These are phyloP conservation scores for Danio choprae DNA, from an alignment of 2,797 vertebrate genomes.

Conservation along the genomic window DNA sequence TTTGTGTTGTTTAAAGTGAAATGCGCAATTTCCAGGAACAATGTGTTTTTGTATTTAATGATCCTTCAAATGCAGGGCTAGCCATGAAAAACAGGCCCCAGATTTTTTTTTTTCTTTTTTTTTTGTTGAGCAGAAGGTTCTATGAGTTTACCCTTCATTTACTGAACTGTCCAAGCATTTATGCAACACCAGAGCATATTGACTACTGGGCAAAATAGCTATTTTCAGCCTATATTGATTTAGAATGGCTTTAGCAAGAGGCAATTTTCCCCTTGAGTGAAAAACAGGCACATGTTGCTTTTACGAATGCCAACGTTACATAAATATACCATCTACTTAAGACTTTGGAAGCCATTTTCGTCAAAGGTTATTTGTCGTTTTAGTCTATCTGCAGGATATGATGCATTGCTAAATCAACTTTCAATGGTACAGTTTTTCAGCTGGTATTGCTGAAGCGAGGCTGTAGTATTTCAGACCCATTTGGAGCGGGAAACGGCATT, in stretches of 20 bases:
- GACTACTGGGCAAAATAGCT: constrained; percentile 49
- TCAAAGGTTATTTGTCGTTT: neutral
- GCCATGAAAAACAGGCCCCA: constrained; percentile 58
- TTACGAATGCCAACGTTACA: constrained; percentile 17
- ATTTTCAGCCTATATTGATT: constrained; percentile 58
- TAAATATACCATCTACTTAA: constrained; percentile 32
- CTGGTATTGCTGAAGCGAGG: neutral
- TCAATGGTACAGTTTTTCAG: constrained; percentile 28
- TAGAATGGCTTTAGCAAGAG: constrained; percentile 41
- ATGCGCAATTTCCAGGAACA: constrained; percentile 63
- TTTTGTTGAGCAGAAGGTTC: constrained; percentile 47
- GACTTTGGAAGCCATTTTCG: constrained; percentile 4
- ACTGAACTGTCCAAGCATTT: constrained; percentile 57
- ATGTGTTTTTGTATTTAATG: constrained; percentile 62
- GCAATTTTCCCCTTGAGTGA: constrained; percentile 42
- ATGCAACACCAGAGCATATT: constrained; percentile 54
- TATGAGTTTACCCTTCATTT: constrained; percentile 60
- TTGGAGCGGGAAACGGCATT: constrained; percentile 9
- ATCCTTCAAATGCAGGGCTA: constrained; percentile 53
- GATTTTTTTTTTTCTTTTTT: neutral
- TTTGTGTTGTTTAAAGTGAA: constrained; percentile 57
- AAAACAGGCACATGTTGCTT: constrained; percentile 11
- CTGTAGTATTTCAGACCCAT: constrained; percentile 9
- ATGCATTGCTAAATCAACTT: constrained; percentile 33
- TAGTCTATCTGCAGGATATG: constrained; percentile 32